A percentile compares a stretch with the other conserved stretches of the same genome.
phyloP scores from a whole-genome alignment of 1,140 invertebrate species.

The Neodiprion pinetum region DNA sequence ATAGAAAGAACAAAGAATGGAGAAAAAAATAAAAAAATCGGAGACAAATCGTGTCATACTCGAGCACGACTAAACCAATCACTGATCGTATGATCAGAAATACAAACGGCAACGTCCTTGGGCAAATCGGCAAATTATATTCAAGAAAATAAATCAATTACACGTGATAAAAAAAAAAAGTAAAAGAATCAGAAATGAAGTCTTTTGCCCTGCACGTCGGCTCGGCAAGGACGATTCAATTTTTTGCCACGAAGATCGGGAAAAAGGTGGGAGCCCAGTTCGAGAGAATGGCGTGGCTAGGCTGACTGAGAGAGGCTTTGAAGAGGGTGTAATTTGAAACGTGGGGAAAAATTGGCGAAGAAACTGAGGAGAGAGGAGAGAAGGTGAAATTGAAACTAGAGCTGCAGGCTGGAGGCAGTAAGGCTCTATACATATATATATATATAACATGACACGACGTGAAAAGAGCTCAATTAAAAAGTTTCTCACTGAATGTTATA shows the following conservation, averaged over 20 bases:
- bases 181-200: neutral
- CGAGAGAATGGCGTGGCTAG: too few relatives aligned
- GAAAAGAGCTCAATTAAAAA: conserved; percentile 2
- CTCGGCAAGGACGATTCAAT: neutral
- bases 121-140: neutral
- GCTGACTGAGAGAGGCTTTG: too few relatives aligned
- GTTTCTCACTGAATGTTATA: neutral
- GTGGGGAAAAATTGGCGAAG: too few relatives aligned
- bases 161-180: neutral
- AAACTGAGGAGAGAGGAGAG: too few relatives aligned
- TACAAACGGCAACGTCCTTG: neutral
- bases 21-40: too few relatives aligned
- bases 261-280: neutral
- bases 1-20: too few relatives aligned
- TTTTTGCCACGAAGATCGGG: neutral
- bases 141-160: neutral
- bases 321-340: too few relatives aligned
- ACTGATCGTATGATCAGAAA: too few relatives aligned
- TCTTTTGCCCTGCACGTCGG: neutral
- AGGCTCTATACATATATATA: neutral
- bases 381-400: neutral
- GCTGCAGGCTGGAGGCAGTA: neutral
- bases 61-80: too few relatives aligned
- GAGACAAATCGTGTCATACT: too few relatives aligned
- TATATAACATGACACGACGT: neutral